Evolutionary conservation across 2,113 vertebrate genomes (phyloP), one percentile per base, ranked within the genome.

Genomic region (Donacobius atricapilla): DNA sequence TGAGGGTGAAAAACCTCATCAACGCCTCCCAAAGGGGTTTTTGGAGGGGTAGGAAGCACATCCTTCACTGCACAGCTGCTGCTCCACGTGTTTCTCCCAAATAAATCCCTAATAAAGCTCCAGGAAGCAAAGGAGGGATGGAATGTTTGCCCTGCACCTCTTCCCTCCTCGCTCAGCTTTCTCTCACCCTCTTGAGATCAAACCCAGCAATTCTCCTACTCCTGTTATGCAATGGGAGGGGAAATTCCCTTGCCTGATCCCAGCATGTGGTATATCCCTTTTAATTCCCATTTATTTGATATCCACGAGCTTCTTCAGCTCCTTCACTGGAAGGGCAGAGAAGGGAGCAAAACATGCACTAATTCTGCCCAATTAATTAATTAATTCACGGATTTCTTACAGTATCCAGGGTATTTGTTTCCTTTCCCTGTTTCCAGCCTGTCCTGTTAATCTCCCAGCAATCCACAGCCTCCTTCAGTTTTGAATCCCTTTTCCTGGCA

Each of bases 291-390:
- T 86, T 96, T 90, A 70, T 89, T 97, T 97, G 97, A 53, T 73
- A 88, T 71, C 92, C 89, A 53, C n/a, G 66, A 96, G 96, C 92
- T 94, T 90, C 98, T 98, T 98, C 97, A 98, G 97, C 98, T 98
- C 96, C 97, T 97, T 98, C 97, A 96, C 75, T 73, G 96, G 97
- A 98, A 97, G 97, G 98, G 97, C 98, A 98, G 98, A 98, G 98
- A 98, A 97, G 97, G 96, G 79, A 95, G 95, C 96, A 95, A 98
- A 97, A 80, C 91, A 5, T 4, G 64, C 75, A 48, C 85, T 63
- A 85, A 56, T 90, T 85, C 48, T 88, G 61, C 61, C 39, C 48
- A 57, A 11, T 57, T n/a, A 54, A 77, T 76, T 22, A 35, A 77
- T 56, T 23, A 37, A 73, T 83, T 54, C 11, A 48, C 1, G 2